phyloP scores from a whole-genome alignment of 1,140 invertebrate species.

The Lucilia cuprina region DNA sequence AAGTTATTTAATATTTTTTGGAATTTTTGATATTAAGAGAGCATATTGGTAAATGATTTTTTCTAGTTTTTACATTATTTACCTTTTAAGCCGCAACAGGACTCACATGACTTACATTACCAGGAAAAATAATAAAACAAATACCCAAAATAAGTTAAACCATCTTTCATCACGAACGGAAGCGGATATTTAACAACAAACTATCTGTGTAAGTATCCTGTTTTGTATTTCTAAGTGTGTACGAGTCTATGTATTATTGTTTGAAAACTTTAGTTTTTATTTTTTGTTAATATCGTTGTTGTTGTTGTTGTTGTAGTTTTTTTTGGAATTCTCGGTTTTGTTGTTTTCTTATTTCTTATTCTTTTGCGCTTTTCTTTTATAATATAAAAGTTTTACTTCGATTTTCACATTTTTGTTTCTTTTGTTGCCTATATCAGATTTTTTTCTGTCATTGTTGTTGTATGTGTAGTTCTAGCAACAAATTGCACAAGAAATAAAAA shows the following conservation, averaged over 20 bases:
- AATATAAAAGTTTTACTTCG: conserved; percentile 21
- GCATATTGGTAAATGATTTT: too few species aligned
- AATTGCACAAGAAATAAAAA: conserved; percentile 21
- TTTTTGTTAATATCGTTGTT: conserved; percentile 8
- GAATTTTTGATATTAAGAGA: too few species aligned
- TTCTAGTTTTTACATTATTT: too few species aligned
- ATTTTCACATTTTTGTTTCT: conserved; percentile 1
- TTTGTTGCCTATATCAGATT: conserved; percentile 6
- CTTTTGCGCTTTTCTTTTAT: neutral
- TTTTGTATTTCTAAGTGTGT: neutral
- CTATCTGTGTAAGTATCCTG: conserved; percentile 29
- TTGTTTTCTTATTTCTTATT: neutral
- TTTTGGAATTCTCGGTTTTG: neutral
- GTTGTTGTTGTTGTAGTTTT: conserved; percentile 4
- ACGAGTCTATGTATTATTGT: neutral
- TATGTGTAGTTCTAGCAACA: neutral
- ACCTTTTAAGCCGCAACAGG: neutral
- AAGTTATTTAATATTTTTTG: too few species aligned
- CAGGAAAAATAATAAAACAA: too few species aligned
- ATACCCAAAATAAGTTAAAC: neutral
- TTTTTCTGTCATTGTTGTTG: neutral
- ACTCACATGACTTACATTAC: too few species aligned
- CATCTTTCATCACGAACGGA: conserved; percentile 30
- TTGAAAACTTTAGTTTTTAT: neutral
- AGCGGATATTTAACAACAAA: conserved; percentile 33